phyloP scores from a whole-genome alignment of 2,113 vertebrate genomes.

The Microtus ochrogaster region DNA sequence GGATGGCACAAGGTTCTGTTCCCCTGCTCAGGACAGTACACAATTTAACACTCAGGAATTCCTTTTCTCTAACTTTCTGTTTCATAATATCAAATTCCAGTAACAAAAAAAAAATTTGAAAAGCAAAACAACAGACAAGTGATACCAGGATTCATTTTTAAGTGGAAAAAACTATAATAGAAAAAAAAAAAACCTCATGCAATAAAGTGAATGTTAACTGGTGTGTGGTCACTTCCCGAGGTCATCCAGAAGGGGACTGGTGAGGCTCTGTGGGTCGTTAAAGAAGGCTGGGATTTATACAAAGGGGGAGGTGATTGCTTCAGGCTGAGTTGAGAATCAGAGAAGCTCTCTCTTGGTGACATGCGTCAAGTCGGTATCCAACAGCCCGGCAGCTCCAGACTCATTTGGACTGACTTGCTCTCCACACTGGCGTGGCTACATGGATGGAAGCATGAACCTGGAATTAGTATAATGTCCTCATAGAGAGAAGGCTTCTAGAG shows the following conservation, averaged over 20 bases:
- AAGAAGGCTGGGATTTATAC: background rate
- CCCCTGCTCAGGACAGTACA: background rate
- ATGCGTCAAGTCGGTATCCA: background rate
- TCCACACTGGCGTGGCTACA: background rate
- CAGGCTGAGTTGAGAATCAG: background rate
- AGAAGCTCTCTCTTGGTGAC: background rate
- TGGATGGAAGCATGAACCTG: background rate
- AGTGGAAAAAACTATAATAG: background rate
- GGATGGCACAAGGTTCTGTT: background rate
- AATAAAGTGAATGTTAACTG: background rate
- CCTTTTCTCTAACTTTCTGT: background rate
- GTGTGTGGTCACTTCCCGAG: background rate
- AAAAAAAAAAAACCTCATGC: background rate
- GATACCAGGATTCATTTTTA: background rate
- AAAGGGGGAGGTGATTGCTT: background rate
- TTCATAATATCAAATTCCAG: background rate
- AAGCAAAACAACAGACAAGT: background rate
- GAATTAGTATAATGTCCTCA: background rate
- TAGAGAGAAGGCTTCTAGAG: background rate
- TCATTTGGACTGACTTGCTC: background rate
- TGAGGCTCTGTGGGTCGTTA: background rate
- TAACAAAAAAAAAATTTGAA: background rate
- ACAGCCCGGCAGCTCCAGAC: background rate
- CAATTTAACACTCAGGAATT: background rate
- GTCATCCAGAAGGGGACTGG: background rate